A percentile compares a stretch with the other conserved stretches of the same genome.
Conservation (phyloP, 2,888 invertebrate genomes). For the Thysanoteuthis rhombus region DNA sequence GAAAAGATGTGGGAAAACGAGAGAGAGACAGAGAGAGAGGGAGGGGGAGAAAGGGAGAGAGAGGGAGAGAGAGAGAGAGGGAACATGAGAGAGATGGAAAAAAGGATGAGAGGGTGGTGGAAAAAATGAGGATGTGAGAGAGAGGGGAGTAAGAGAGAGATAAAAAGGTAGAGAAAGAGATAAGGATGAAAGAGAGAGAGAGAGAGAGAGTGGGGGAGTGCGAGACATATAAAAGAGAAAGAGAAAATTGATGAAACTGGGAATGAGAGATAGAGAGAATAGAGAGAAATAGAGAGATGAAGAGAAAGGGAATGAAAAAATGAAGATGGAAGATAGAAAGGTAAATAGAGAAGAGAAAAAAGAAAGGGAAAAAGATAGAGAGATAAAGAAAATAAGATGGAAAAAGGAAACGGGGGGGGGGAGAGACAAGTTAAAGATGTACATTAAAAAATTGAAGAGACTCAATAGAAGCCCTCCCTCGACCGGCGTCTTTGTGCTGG, state of each 20-base stretch:
- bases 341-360: too few relatives aligned
- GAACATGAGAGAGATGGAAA: background rate
- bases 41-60: background rate
- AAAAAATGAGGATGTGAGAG: background rate
- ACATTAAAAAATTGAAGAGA: too few relatives aligned
- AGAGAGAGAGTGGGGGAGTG: background rate
- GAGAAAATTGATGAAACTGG: background rate
- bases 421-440: too few relatives aligned
- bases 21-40: background rate
- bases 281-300: background rate
- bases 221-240: background rate
- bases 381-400: too few relatives aligned
- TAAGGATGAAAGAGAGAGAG: too few relatives aligned
- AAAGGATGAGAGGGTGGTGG: background rate
- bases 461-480: too few relatives aligned
- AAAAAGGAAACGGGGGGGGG: too few relatives aligned
- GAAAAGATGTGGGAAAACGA: background rate
- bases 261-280: background rate
- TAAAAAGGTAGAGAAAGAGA: too few relatives aligned
- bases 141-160: background rate
- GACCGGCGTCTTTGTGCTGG: too few relatives aligned
- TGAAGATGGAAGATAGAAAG: background rate
- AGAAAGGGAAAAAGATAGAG: too few relatives aligned
- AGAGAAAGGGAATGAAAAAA: background rate
- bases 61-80: background rate